Base-by-base conservation (phyloP, 2,888 invertebrate genomes). In the Drosophila diplacantha region DNA sequence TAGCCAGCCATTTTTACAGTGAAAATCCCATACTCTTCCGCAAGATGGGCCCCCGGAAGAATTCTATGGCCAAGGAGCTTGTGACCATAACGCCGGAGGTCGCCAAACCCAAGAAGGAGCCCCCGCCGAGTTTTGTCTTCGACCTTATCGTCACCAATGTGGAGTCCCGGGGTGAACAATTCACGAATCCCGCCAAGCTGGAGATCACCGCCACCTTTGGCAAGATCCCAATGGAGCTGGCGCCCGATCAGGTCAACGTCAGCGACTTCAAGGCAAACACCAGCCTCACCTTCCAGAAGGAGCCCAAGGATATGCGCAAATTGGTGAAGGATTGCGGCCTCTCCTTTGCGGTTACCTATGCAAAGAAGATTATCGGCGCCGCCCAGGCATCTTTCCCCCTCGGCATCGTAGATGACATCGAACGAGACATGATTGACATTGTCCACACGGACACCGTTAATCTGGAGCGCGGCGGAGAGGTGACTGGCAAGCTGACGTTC, bases 161-260 rank as follows among this genome's bases (percentile, higher is more conserved):
- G 2, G 76, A 80, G 44, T 50, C 74, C 38, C 46, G 64, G 2
- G 39, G 53, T 3, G 29, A 58, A 1, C 5, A 35, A 6, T 58
- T 74, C 9, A 51, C 63, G 4, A 72, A 84, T 50, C 63, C 67
- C 0, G 63, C 46, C 0, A 55, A 52, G 3, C 54, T 87, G 2
- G 24, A 66, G 3, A 65, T 86, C 1, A 66, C 64, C 1, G 74
- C 67, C 0, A 58, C 51, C 6, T 86, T 86, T 16, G 77, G 82
- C 49, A 68, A 65, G 2, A 68, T 54, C 0, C 16, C 58, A 1
- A 29, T 87, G 1, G 18, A 46, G 2, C 73, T 87, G 22, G 81
- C 84, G 20, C 58, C 71, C 3, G 85, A 83, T 56, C 79, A 81
- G 8, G 85, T 86, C 1, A 85, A 86, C 68, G 74, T 83, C 0